phyloP scores from a whole-genome alignment of 2,888 invertebrate genomes.

The Watsonalla cultraria region DNA sequence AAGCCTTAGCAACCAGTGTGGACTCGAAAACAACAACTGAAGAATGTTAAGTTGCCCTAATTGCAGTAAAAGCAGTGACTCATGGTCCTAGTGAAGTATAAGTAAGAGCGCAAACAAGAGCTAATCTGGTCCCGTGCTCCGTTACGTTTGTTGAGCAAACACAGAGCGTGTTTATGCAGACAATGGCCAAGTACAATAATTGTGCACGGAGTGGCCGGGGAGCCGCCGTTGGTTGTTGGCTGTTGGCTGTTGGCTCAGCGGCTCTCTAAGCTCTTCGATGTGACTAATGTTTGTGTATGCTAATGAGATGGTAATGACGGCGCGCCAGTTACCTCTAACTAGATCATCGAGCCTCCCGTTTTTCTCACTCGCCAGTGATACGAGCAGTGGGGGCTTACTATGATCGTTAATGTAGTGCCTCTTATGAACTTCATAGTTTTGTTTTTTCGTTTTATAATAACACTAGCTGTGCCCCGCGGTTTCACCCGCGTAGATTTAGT shows the following conservation, averaged over 20 bases:
- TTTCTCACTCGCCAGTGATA: slow-evolving; percentile 44
- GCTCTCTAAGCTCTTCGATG: slow-evolving; percentile 65
- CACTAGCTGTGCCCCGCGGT: no score
- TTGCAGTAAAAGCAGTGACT: slow-evolving; percentile 16
- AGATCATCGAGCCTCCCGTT: slow-evolving; percentile 58
- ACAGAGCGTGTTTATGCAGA: slow-evolving; percentile 60
- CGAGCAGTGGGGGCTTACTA: slow-evolving; percentile 15
- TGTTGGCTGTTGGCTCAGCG: slow-evolving; percentile 58
- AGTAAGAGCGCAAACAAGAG: slow-evolving; percentile 56
- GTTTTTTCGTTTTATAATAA: no score
- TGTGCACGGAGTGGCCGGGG: slow-evolving; percentile 60
- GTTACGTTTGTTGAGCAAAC: slow-evolving; percentile 69
- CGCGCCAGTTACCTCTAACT: slow-evolving; percentile 56
- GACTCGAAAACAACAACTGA: neutral
- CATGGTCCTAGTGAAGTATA: slow-evolving; percentile 28
- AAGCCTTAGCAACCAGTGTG: neutral
- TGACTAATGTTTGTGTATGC: slow-evolving; percentile 73
- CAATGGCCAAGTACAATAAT: slow-evolving; percentile 75
- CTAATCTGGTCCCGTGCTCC: slow-evolving; percentile 66
- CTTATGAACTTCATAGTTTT: no score
- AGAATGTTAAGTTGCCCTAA: slow-evolving; percentile 7
- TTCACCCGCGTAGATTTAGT: no score
- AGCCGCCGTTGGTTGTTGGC: slow-evolving; percentile 14
- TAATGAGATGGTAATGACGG: slow-evolving; percentile 73
- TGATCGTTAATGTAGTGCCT: no score